Evolutionary conservation across 1,140 invertebrate species (phyloP).

Genomic region (Drosophila ogumai): DNA sequence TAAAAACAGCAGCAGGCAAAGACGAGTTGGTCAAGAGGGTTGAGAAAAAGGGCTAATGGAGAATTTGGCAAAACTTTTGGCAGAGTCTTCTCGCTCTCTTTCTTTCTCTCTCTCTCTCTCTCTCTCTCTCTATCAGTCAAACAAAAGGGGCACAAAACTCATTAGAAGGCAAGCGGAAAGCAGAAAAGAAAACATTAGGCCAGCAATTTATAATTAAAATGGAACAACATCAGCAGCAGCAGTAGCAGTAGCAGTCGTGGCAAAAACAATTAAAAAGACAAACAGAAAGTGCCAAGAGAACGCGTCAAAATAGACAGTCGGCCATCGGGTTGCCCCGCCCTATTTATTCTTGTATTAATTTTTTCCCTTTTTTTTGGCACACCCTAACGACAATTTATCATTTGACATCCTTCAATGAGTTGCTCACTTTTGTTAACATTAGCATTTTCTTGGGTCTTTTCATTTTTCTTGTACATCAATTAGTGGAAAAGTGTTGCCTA

Average conservation of each 20-base stretch:
- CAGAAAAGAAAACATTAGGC: constrained; percentile 50
- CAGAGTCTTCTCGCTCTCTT: neutral
- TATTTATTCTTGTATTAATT: constrained; percentile 7
- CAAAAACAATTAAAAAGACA: constrained; percentile 52
- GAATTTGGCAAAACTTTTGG: constrained; percentile 40
- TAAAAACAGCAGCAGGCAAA: constrained; percentile 22
- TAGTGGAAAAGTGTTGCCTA: constrained; percentile 62
- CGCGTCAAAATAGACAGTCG: constrained; percentile 51
- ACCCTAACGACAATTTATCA: constrained; percentile 40
- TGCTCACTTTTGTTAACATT: constrained; percentile 41
- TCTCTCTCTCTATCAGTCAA: constrained; percentile 21
- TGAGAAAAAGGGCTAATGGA: constrained; percentile 36
- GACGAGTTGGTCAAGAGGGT: constrained; percentile 23
- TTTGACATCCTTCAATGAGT: constrained; percentile 48
- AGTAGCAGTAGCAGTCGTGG: constrained; percentile 8
- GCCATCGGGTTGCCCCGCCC: constrained; percentile 1
- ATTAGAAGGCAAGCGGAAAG: constrained; percentile 41
- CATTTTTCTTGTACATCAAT: constrained; percentile 33
- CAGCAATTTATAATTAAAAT: constrained; percentile 59
- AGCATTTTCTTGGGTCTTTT: constrained; percentile 40
- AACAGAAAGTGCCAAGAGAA: constrained; percentile 37
- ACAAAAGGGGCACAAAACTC: constrained; percentile 47
- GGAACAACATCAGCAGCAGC: constrained; percentile 19
- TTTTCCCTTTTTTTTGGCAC: neutral
- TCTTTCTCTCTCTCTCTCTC: neutral